Conservation (phyloP, 2,888 invertebrate species). For the Acanthosoma haemorrhoidale region DNA sequence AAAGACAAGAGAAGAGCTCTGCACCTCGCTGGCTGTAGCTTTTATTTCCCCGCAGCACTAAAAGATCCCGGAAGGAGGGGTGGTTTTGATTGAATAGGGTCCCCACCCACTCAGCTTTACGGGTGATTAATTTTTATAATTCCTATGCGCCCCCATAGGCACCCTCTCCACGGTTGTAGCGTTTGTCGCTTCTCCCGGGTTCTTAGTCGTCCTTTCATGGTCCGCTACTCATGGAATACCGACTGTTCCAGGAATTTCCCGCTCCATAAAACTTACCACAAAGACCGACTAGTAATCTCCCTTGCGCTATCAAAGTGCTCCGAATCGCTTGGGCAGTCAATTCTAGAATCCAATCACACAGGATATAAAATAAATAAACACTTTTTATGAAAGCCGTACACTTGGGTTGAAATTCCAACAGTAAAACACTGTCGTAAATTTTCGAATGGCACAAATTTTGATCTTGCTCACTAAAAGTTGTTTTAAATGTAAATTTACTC, state of each 20-base stretch:
- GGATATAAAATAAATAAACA: too few relatives aligned
- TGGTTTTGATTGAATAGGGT: neutral
- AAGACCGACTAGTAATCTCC: neutral
- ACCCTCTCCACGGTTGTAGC: too few relatives aligned
- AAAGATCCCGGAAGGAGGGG: too few relatives aligned
- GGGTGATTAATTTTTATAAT: constrained; percentile 13
- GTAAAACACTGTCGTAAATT: too few relatives aligned
- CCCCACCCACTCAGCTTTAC: neutral
- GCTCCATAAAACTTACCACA: neutral
- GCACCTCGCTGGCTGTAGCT: neutral
- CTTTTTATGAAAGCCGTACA: too few relatives aligned
- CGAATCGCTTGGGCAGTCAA: neutral
- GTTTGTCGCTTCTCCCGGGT: too few relatives aligned
- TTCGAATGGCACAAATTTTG: too few relatives aligned
- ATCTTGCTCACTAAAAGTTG: too few relatives aligned
- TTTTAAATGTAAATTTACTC: too few relatives aligned
- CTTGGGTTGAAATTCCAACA: too few relatives aligned
- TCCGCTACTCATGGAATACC: neutral
- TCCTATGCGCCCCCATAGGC: neutral
- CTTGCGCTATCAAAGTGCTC: neutral
- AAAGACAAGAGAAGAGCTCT: neutral
- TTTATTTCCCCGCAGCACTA: neutral
- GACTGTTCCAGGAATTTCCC: constrained; percentile 4
- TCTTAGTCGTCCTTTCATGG: constrained; percentile 1
- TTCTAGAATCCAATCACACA: neutral